phyloP scores from a whole-genome alignment of 2,888 invertebrate species.

The Phengaris arion region DNA sequence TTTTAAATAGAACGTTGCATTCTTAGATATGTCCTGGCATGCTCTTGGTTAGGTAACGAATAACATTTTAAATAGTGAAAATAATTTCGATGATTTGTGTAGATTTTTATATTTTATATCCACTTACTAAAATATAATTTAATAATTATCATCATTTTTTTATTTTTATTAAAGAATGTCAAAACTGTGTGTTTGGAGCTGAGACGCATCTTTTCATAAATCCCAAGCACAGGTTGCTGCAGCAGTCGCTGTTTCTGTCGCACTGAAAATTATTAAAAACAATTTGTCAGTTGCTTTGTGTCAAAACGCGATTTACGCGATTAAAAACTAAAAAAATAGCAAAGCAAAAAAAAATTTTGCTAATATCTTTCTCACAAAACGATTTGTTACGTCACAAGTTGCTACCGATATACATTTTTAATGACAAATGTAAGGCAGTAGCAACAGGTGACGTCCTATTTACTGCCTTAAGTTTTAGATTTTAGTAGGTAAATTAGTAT shows the following conservation, averaged over 20 bases:
- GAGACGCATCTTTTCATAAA: constrained; percentile 60
- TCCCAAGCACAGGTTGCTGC: constrained; percentile 55
- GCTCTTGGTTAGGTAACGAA: no score
- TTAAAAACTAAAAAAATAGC: background rate
- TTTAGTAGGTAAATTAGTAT: no score
- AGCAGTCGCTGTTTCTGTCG: constrained; percentile 56
- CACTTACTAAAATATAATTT: background rate
- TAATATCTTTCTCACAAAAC: no score
- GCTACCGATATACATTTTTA: no score
- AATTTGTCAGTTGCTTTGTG: background rate
- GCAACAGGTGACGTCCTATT: no score
- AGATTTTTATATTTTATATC: background rate
- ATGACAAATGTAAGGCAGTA: no score
- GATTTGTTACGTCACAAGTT: no score
- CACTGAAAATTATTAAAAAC: constrained; percentile 48
- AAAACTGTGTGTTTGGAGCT: constrained; percentile 31
- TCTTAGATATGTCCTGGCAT: no score
- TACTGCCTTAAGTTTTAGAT: no score
- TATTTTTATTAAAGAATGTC: background rate
- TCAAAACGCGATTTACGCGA: background rate
- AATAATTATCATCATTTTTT: background rate
- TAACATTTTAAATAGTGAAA: background rate
- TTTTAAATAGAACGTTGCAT: no score
- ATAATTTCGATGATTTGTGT: background rate
- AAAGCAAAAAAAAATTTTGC: no score